Percentiles rank a stretch among this genome's conserved stretches.
These are phyloP conservation scores for Lepidurus apus DNA, from an alignment of 1,140 invertebrate species.

Conservation along the genomic window DNA sequence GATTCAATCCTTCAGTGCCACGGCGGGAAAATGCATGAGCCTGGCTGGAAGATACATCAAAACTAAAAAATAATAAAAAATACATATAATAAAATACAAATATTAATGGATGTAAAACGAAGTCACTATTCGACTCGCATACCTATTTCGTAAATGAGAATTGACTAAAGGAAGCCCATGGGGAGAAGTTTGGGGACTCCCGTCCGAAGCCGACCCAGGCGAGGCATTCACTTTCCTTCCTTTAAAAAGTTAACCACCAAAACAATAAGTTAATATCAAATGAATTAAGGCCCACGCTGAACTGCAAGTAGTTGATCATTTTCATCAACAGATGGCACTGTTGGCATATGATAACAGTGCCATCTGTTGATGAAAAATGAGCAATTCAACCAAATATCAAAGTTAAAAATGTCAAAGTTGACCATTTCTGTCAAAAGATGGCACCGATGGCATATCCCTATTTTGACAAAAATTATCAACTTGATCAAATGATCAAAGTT, in stretches of 20 bases:
- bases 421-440: no score
- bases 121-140: neutral
- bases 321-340: no score
- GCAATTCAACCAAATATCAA: no score
- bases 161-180: constrained; percentile 1
- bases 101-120: neutral
- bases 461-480: no score
- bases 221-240: neutral
- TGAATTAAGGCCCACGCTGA: neutral
- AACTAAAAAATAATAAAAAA: neutral
- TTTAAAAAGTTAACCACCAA: neutral
- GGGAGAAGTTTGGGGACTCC: neutral
- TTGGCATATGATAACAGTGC: no score
- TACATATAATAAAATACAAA: neutral
- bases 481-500: no score
- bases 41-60: neutral
- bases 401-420: no score
- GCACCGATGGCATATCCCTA: no score
- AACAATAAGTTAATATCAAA: neutral
- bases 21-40: neutral
- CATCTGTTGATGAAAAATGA: no score
- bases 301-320: neutral
- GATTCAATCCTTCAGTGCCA: neutral
- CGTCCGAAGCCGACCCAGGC: neutral
- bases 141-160: neutral